Base-by-base conservation (phyloP, 2,113 vertebrate species). In the Perca flavescens region DNA sequence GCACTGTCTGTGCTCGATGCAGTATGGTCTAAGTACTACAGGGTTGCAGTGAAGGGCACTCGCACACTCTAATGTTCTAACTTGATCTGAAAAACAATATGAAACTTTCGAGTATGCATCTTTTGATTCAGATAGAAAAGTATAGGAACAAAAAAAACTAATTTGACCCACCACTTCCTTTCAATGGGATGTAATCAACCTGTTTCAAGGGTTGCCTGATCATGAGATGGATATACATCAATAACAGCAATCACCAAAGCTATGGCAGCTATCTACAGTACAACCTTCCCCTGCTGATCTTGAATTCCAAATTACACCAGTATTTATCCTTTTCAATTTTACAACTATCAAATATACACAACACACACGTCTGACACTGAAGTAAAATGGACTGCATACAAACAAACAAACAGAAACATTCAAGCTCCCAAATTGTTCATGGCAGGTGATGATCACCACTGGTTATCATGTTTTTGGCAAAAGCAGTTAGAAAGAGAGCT, bases 11-110 rank as follows among this genome's bases (percentile, higher is more conserved):
- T 16, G 74, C 78, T 70, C 5, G 34, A 76, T 54, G 63, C 72
- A 70, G 43, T 34, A 14, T 2, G 0, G 64, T 14, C 68, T 62
- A 36, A 74, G 60, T 19, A 68, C 49, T 22, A 12, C 49, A 68
- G 58, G 25, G 40, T 57, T 52, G 65, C 60, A 58, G 22, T 63
- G 65, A 79, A 82, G 75, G 82, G 64, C 76, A 88, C 54, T 13
- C 25, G 15, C 70, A 49, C 70, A 64, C 63, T 85, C 57, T 73
- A 49, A 85, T 67, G 28, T 46, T 75, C 47, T 61, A 64, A 62
- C 34, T 70, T 74, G 36, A 80, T 63, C 25, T 80, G 25, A 87
- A 73, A 53, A 63, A 76, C 50, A 79, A 12, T 40, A 74, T 66
- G 19, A 56, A 77, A 64, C 21, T 17, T 81, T 58, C 43, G 5